phyloP scores from a whole-genome alignment of 2,797 vertebrate genomes.

The Meriones psammophilus region DNA sequence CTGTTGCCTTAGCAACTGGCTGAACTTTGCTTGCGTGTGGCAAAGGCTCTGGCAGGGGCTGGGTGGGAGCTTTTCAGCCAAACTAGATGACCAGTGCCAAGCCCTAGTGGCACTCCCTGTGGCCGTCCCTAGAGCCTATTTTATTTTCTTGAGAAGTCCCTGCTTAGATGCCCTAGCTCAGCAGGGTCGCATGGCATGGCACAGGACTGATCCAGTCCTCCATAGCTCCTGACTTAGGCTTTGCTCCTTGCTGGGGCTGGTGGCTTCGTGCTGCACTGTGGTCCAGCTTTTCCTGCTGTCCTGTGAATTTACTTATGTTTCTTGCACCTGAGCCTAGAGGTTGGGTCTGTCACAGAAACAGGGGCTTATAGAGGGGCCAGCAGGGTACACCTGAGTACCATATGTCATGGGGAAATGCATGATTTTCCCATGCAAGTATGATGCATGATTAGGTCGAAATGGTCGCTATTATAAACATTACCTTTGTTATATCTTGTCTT shows the following conservation, averaged over 20 bases:
- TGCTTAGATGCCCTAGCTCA: neutral
- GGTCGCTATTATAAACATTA: neutral
- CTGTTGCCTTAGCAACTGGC: conserved; percentile 64
- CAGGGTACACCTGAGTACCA: neutral
- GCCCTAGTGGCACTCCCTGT: neutral
- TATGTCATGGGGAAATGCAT: neutral
- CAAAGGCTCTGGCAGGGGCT: neutral
- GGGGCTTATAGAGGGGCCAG: neutral
- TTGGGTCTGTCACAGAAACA: neutral
- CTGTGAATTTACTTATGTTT: neutral
- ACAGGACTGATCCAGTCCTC: neutral
- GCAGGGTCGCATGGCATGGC: neutral
- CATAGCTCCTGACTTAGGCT: neutral
- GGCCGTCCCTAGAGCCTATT: neutral
- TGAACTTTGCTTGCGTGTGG: conserved; percentile 27
- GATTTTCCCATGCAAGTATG: too few relatives aligned
- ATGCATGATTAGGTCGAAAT: neutral
- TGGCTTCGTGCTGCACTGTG: neutral
- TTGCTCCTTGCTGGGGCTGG: neutral
- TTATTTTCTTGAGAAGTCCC: neutral
- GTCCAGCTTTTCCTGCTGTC: neutral
- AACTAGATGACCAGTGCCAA: neutral
- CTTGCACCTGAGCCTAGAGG: neutral
- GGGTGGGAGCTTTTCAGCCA: conserved; percentile 1
- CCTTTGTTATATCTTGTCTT: neutral